Evolutionary conservation across 2,113 vertebrate genomes (phyloP).

Genomic region (Limanda limanda): DNA sequence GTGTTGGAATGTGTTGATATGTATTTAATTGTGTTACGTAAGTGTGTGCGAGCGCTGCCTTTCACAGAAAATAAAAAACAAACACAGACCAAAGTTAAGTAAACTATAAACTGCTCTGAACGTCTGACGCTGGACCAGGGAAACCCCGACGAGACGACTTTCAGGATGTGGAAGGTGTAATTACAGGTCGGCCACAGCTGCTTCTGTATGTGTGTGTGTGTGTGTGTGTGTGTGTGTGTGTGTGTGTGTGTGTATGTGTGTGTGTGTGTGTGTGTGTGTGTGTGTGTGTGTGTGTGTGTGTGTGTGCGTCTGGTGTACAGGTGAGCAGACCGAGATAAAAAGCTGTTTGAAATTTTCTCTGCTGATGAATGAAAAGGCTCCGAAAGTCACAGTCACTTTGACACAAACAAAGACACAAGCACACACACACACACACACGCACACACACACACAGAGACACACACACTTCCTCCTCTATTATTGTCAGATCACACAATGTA

Average conservation of each 20-base stretch:
- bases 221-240: neutral
- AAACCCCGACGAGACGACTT: neutral
- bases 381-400: slow-evolving; percentile 38
- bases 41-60: neutral
- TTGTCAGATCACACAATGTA: slow-evolving; percentile 5
- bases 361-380: slow-evolving; percentile 26
- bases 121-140: neutral
- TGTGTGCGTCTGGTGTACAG: neutral
- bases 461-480: slow-evolving; percentile 4
- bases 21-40: too few species aligned
- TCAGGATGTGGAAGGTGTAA: slow-evolving; percentile 25
- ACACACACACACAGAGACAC: slow-evolving; percentile 6
- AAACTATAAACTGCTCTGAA: neutral
- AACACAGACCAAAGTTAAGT: too few species aligned
- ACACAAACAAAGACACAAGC: slow-evolving; percentile 25
- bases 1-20: too few species aligned
- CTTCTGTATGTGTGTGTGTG: slow-evolving; percentile 14
- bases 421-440: slow-evolving; percentile 17
- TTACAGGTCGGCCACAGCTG: neutral
- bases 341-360: slow-evolving; percentile 20
- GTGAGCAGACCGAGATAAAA: slow-evolving; percentile 9
- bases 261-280: neutral
- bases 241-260: neutral
- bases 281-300: neutral
- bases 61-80: neutral